Evolutionary conservation across 2,888 invertebrate species (phyloP), one percentile per base, ranked within the genome.

Genomic region (Alitta virens): DNA sequence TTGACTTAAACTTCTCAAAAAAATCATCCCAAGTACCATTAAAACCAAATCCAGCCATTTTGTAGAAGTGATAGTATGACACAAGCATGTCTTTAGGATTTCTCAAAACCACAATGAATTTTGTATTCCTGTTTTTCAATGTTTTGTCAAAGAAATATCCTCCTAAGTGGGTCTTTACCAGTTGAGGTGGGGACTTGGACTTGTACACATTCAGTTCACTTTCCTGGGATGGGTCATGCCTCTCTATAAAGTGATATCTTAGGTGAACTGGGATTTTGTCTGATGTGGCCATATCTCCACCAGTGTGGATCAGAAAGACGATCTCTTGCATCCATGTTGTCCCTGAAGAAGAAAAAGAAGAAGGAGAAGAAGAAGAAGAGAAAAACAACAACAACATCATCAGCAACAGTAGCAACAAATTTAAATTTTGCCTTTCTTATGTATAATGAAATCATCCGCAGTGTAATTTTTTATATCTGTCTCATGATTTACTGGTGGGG

Each of bases 141-240:
- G 26, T 5, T 26, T 49, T 49, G 24, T 49, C 50, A 49, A 57
- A 57, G 33, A 49, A 49, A 25, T 24, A 26, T 46, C 27, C 18
- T 25, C 46, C 46, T 5, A 57, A 49, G 27, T 57, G 57, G n/a
- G 49, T 57, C 23, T 57, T 57, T n/a, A 57, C 49, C 18, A 57
- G 26, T 50, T 49, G 42, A 3, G 49, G 57, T 12, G 57, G 26
- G 7, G 16, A 14, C 7, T 14, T n/a, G 1, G 26, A 14, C 27
- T 49, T 21, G 24, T 46, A 27, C n/a, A 26, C 26, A n/a, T 49
- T 49, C 21, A 57, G 14, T n/a, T 49, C 50, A 18, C 26, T 25
- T 9, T 14, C 25, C 49, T 43, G 25, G 21, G 5, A 2, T 49
- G 43, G 43, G 5, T 25, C 27, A 23, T 57, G 43, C 14, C 46